A percentile compares a stretch with the other conserved stretches of the same genome.
Evolutionary conservation across 1,140 invertebrate genomes (phyloP).

Genomic region (Lepidurus packardi): DNA sequence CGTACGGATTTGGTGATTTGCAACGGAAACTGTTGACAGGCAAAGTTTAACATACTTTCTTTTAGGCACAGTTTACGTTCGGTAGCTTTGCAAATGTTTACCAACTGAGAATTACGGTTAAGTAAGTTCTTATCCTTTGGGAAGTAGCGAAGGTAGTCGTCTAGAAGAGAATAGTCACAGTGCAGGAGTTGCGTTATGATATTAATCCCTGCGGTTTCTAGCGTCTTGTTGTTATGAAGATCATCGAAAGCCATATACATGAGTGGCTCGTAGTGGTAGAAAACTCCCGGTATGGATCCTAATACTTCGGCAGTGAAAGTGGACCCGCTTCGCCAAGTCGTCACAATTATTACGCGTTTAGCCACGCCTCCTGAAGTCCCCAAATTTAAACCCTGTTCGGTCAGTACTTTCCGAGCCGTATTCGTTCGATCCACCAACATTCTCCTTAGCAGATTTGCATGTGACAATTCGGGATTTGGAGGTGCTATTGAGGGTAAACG

Average conservation of each 20-base stretch:
- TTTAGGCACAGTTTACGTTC: not conserved
- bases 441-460: not conserved
- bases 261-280: not conserved
- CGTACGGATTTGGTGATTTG: slow-evolving; percentile 23
- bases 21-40: not conserved
- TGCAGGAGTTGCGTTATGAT: not conserved
- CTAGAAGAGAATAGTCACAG: not conserved
- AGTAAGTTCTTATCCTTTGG: slow-evolving; percentile 1
- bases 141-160: not conserved
- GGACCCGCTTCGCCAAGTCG: slow-evolving; percentile 77
- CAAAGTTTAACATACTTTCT: not conserved
- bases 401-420: not conserved
- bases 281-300: not conserved
- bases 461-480: not conserved
- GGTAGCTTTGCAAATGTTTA: not conserved
- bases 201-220: not conserved
- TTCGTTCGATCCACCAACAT: not conserved
- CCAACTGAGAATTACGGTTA: not conserved
- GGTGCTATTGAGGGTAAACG: not conserved
- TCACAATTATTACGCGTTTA: slow-evolving; percentile 55
- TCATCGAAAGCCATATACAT: not conserved
- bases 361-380: not conserved
- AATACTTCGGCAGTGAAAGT: slow-evolving; percentile 76
- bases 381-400: not conserved
- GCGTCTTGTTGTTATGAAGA: not conserved